Evolutionary conservation across 2,888 invertebrate genomes (phyloP).

Genomic region (Argyra leucocephala): DNA sequence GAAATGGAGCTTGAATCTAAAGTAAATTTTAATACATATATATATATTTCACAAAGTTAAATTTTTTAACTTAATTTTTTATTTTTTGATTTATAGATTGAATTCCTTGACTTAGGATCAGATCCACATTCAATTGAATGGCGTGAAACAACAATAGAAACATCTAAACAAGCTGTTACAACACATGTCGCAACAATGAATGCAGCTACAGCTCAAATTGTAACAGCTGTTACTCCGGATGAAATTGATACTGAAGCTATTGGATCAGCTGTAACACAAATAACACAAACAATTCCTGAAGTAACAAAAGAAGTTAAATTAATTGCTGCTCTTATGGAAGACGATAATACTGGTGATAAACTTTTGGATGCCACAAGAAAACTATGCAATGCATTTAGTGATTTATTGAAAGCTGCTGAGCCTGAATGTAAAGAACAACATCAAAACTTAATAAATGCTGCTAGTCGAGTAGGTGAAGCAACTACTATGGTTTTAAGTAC

Average conservation of each 20-base stretch:
- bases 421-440: constrained; percentile 90
- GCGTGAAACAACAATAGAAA: constrained; percentile 89
- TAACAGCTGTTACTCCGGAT: constrained; percentile 79
- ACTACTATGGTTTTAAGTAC: constrained; percentile 87
- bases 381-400: constrained; percentile 87
- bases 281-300: constrained; percentile 91
- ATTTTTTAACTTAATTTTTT: not conserved
- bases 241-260: constrained; percentile 94
- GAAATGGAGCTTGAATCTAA: constrained; percentile 62
- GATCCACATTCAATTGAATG: constrained; percentile 84
- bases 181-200: constrained; percentile 98
- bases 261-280: constrained; percentile 93
- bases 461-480: constrained; percentile 92
- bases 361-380: constrained; percentile 85
- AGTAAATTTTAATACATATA: constrained; percentile 30
- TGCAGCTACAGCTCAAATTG: constrained; percentile 95
- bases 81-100: constrained; percentile 30
- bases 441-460: constrained; percentile 87
- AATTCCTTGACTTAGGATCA: constrained; percentile 65
- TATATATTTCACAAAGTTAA: not conserved
- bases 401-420: constrained; percentile 88
- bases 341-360: constrained; percentile 69
- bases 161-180: constrained; percentile 90
- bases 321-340: constrained; percentile 92
- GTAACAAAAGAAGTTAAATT: constrained; percentile 71